phyloP scores from a whole-genome alignment of 2,797 vertebrate species.

The Epinephelus awoara region DNA sequence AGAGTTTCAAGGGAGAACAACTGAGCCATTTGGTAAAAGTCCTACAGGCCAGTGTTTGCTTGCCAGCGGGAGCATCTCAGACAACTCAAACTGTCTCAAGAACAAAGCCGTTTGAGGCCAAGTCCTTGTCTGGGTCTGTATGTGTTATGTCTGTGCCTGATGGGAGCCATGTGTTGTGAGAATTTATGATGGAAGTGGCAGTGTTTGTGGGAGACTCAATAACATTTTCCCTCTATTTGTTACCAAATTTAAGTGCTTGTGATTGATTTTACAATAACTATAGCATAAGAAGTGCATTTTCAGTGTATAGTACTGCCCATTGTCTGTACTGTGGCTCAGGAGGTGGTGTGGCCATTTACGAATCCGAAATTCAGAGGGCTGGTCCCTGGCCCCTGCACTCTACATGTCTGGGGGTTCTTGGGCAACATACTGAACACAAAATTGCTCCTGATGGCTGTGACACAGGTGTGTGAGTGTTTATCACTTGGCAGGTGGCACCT shows the following conservation, averaged over 20 bases:
- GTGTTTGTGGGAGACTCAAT: neutral
- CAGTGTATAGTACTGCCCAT: neutral
- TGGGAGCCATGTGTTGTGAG: conserved; percentile 35
- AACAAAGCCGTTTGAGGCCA: conserved; percentile 47
- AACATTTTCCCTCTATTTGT: neutral
- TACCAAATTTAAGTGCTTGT: neutral
- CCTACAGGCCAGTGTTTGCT: conserved; percentile 35
- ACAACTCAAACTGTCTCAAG: conserved; percentile 36
- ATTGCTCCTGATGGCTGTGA: no score
- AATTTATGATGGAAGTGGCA: conserved; percentile 6
- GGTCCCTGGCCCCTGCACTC: no score
- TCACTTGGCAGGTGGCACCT: no score
- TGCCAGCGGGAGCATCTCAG: conserved; percentile 50
- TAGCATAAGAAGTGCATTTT: neutral
- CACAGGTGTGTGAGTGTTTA: no score
- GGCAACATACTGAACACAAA: no score
- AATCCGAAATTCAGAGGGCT: no score
- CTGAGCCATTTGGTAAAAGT: conserved; percentile 40
- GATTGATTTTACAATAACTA: conserved; percentile 9
- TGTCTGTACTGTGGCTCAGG: no score
- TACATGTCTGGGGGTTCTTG: no score
- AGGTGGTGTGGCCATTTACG: no score
- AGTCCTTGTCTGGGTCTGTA: conserved; percentile 30
- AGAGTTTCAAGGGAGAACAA: conserved; percentile 43
- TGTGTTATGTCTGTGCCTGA: conserved; percentile 29